Evolutionary conservation across 2,797 vertebrate species (phyloP).

Genomic region (Australoheros facetus): DNA sequence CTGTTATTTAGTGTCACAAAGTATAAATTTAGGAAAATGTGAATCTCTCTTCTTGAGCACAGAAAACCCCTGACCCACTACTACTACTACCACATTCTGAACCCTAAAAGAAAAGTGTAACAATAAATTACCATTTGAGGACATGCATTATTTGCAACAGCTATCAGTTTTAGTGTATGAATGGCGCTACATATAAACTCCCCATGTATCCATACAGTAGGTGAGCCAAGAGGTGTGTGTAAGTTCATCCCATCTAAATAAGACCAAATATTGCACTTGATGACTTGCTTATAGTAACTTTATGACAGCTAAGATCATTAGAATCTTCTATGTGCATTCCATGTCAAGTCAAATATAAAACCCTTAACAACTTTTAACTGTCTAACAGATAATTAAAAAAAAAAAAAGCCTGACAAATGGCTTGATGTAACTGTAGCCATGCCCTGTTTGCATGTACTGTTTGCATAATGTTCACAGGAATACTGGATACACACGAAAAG

Average conservation of each 20-base stretch:
- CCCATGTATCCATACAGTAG: neutral
- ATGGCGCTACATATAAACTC: neutral
- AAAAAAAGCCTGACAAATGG: neutral
- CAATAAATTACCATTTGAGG: no score
- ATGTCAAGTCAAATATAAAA: neutral
- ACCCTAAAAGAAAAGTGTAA: no score
- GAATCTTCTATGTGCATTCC: neutral
- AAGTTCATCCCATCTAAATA: neutral
- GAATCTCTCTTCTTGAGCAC: neutral
- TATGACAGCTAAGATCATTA: neutral
- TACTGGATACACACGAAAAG: neutral
- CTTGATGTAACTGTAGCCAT: constrained; percentile 36
- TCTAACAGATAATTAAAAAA: neutral
- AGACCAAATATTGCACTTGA: neutral
- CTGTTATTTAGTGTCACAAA: no score
- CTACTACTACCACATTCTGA: no score
- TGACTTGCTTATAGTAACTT: neutral
- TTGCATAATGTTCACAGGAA: constrained; percentile 46
- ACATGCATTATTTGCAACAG: neutral
- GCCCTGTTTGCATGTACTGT: constrained; percentile 51
- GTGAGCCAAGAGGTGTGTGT: neutral
- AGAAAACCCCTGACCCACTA: no score
- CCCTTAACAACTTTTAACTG: neutral
- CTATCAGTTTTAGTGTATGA: neutral
- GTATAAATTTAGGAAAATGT: no score